Percentiles rank a stretch among this genome's conserved stretches.
phyloP scores from a whole-genome alignment of 2,888 invertebrate species.

The Panzeria rudis region DNA sequence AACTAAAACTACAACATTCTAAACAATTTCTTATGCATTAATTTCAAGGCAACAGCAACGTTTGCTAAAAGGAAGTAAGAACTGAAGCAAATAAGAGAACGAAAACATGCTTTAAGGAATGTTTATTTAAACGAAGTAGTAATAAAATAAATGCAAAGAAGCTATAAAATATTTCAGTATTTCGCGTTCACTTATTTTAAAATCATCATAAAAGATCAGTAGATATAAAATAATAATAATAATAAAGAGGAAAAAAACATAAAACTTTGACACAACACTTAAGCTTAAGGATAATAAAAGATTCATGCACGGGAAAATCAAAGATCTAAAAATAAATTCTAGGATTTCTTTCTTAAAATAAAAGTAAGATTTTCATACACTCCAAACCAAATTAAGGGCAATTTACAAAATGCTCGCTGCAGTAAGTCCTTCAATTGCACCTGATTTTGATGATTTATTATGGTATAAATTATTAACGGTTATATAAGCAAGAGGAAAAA shows the following conservation, averaged over 20 bases:
- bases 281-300: slow-evolving; percentile 62
- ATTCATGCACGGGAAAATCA: slow-evolving; percentile 1
- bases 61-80: slow-evolving; percentile 15
- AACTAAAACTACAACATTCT: slow-evolving; percentile 19
- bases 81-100: neutral
- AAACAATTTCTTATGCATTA: slow-evolving; percentile 13
- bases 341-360: neutral
- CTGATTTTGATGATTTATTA: too few species aligned
- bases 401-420: too few species aligned
- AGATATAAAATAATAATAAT: neutral
- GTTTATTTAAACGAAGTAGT: slow-evolving; percentile 10
- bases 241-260: neutral
- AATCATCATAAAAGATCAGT: slow-evolving; percentile 41
- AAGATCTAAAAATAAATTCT: slow-evolving; percentile 26
- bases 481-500: too few species aligned
- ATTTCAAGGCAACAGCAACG: neutral
- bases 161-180: neutral
- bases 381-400: neutral
- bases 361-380: neutral
- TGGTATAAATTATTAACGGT: too few species aligned
- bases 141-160: slow-evolving; percentile 30
- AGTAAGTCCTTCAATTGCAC: too few species aligned
- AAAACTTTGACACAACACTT: slow-evolving; percentile 39
- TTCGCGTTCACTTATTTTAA: neutral
- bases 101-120: slow-evolving; percentile 18